Evolutionary conservation across 2,888 invertebrate species (phyloP), one percentile per base, ranked within the genome.

Genomic region (Limnephilus lunatus): DNA sequence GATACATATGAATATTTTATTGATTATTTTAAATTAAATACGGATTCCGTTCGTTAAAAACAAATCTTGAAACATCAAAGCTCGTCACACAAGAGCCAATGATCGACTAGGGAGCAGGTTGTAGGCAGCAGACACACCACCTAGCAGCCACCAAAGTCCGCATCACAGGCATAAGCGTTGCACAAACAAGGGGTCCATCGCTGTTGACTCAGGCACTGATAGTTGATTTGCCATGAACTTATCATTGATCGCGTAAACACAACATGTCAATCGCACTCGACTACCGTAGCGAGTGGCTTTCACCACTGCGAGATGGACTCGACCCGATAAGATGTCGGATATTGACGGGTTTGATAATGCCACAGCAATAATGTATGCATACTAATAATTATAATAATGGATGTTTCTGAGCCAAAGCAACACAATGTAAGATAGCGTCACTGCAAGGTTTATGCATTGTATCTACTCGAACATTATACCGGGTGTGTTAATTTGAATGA

Each of bases 241-340:
- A 95, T 95, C 95, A 94, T 94, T 94, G 94, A 94, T 94, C 94
- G 94, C 92, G 94, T 94, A 95, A 95, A 95, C 95, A 95, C 94
- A 94, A 94, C 94, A 95, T 94, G 94, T 95, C 94, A 94, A 95
- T 95, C 92, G 91, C 92, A 90, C 87, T 86, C 81, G 88, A 83
- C 90, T 31, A 68, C 91, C 81, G 81, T 15, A 68, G 87, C 30
- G 15, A 81, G 35, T 68, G 19, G 32, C 81, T 31, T 25, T 89
- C 44, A 15, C 14, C 83, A 68, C 82, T 44, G 39, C 25, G 44
- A 53, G 53, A 83, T 53, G 90, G 81, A 39, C 30, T 30, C 35
- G 15, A 4, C 19, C n/a, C 88, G 88, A 88, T 88, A 88, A 88
- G 88, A 88, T 68, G 39, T 14, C 39, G 14, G 39, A 30, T 32